Conservation (phyloP, 2,888 invertebrate species). For the Oligia strigilis region DNA sequence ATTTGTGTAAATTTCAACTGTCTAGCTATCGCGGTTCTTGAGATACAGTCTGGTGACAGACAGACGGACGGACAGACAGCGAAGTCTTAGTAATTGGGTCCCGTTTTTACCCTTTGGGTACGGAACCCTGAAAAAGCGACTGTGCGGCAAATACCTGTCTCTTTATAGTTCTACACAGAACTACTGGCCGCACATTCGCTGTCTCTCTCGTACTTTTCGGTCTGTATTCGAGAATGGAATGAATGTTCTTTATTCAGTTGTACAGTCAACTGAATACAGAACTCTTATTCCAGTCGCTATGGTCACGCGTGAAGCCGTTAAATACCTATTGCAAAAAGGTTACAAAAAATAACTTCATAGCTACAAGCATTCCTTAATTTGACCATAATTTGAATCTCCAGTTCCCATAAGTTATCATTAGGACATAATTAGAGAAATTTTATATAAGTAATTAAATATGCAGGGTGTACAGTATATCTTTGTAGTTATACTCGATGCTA, state of each 20-base stretch:
- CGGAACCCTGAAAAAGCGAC: background rate
- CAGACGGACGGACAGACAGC: no score
- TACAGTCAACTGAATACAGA: background rate
- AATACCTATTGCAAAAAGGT: background rate
- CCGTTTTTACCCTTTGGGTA: no score
- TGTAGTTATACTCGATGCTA: background rate
- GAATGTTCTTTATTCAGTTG: no score
- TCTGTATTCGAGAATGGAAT: no score
- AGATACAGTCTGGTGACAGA: no score
- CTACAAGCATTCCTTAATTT: background rate
- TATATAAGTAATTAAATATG: background rate
- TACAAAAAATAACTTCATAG: background rate
- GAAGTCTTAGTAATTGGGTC: no score
- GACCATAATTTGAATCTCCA: background rate
- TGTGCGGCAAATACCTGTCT: background rate
- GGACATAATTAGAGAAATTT: conserved; percentile 1
- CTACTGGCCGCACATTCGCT: background rate
- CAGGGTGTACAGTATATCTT: conserved; percentile 7
- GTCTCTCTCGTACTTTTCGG: background rate
- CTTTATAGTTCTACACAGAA: background rate
- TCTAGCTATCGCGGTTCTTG: no score
- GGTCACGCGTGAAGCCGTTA: background rate
- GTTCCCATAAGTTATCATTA: conserved; percentile 2
- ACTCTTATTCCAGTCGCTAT: background rate
- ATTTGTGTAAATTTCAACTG: no score